These are phyloP conservation scores for Nibea albiflora DNA, from an alignment of 2,113 vertebrate species.

Conservation along the genomic window DNA sequence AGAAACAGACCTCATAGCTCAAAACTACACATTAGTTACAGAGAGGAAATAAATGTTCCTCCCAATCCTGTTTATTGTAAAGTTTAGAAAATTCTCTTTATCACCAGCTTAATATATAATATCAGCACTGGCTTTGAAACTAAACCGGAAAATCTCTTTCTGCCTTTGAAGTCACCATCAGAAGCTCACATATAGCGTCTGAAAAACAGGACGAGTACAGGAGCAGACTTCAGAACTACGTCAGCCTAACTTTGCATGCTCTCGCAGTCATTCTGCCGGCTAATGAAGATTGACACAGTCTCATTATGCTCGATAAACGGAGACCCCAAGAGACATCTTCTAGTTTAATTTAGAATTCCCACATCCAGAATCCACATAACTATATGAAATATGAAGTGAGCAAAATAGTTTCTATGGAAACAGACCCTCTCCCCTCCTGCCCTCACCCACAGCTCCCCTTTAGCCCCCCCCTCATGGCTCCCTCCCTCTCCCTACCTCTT, in stretches of 20 bases:
- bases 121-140: background rate
- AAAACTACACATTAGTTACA: background rate
- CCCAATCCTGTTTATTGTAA: background rate
- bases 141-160: background rate
- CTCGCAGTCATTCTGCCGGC: background rate
- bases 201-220: background rate
- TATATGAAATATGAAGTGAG: conserved; percentile 24
- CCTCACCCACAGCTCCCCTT: conserved; percentile 19
- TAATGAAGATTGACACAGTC: conserved; percentile 10
- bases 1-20: too few species aligned
- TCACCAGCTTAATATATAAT: background rate
- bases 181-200: background rate
- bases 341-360: conserved; percentile 21
- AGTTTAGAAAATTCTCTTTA: background rate
- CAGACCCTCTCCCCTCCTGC: conserved; percentile 8
- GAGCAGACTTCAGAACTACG: background rate
- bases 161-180: background rate
- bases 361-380: conserved; percentile 11
- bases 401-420: conserved; percentile 69
- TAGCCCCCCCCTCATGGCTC: background rate
- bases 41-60: background rate
- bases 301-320: background rate
- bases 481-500: conserved; percentile 22
- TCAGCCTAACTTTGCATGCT: background rate
- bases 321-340: conserved; percentile 11